Percentiles rank a stretch among this genome's conserved stretches.
Conservation (phyloP, 2,113 vertebrate species). For the Nothoprocta perdicaria region DNA sequence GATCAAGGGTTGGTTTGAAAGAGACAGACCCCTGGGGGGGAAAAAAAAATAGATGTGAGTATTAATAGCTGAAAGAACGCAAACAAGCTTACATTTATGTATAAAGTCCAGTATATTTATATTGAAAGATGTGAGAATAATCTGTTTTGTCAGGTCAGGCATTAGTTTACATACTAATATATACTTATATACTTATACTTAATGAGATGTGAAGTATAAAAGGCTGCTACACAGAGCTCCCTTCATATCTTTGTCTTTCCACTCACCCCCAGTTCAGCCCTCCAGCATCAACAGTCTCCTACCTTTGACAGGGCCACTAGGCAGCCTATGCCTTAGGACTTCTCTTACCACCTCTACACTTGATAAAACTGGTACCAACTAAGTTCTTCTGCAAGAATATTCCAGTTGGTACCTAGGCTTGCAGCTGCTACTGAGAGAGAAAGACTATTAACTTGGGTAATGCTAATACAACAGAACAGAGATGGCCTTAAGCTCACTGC, state of each 20-base stretch:
- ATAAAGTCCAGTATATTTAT: background rate
- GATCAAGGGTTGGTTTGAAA: conserved; percentile 87
- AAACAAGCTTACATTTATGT: background rate
- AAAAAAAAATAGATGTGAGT: background rate
- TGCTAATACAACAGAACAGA: background rate
- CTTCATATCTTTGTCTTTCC: background rate
- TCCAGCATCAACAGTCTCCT: background rate
- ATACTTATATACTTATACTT: rapidly evolving
- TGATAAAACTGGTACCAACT: background rate
- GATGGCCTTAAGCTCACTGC: background rate
- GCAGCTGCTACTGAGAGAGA: background rate
- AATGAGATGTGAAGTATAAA: background rate
- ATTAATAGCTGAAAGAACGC: background rate
- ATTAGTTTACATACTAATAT: too few relatives aligned
- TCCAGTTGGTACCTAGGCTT: background rate
- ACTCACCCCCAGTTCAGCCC: background rate
- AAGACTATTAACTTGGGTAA: background rate
- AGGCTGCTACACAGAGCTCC: background rate
- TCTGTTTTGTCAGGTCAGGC: background rate
- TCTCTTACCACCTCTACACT: background rate
- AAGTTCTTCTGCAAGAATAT: background rate
- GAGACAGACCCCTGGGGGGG: conserved; percentile 80
- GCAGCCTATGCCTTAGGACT: background rate
- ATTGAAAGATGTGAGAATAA: background rate
- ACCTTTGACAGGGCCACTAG: background rate